Conservation (phyloP, 2,797 vertebrate genomes). For the Manis pentadactyla region DNA sequence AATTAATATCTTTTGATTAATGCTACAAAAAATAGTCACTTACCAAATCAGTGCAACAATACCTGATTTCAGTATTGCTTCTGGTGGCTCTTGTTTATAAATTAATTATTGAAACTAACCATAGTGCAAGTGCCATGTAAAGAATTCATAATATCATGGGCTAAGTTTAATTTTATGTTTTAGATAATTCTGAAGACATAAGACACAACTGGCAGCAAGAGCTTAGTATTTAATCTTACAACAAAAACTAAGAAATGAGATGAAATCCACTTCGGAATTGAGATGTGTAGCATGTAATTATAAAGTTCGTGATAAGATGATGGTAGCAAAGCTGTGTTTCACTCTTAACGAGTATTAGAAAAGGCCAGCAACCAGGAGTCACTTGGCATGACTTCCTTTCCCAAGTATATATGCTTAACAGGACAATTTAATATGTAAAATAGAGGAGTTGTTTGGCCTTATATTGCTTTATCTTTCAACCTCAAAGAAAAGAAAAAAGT, state of each 20-base stretch:
- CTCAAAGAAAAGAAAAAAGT: background rate
- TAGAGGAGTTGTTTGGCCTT: background rate
- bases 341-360: background rate
- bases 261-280: slow-evolving; percentile 61
- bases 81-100: slow-evolving; percentile 84
- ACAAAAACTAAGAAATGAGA: background rate
- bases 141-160: slow-evolving; percentile 58
- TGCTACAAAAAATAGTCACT: slow-evolving; percentile 81
- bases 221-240: background rate
- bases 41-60: slow-evolving; percentile 81
- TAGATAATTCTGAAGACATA: slow-evolving; percentile 67
- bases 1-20: slow-evolving; percentile 78
- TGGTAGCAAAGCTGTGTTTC: background rate
- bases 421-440: background rate
- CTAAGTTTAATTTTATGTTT: slow-evolving; percentile 69
- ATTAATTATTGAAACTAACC: slow-evolving; percentile 79
- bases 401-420: background rate
- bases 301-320: background rate
- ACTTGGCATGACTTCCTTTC: background rate
- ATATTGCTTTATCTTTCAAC: background rate
- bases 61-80: slow-evolving; percentile 82
- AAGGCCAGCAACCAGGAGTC: background rate
- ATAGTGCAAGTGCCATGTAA: slow-evolving; percentile 74
- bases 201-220: slow-evolving; percentile 55
- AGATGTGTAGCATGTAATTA: background rate